Evolutionary conservation across 2,113 vertebrate genomes (phyloP).

Genomic region (Phaethornis superciliosus): DNA sequence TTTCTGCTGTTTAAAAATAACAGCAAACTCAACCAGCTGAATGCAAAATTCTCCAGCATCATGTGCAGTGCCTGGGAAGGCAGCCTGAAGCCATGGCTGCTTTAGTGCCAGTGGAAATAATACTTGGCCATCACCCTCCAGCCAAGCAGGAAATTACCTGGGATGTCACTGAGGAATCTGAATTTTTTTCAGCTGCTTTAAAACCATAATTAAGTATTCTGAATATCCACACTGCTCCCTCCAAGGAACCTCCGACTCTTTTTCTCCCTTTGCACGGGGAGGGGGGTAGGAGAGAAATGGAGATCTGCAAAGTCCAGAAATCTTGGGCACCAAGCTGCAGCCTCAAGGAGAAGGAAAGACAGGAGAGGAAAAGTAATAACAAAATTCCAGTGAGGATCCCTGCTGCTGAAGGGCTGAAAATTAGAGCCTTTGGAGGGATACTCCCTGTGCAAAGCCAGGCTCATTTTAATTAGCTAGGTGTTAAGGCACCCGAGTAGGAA

Average conservation of each 20-base stretch:
- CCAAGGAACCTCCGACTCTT: neutral
- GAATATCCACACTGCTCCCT: neutral
- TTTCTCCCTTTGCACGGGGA: neutral
- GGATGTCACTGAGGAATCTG: neutral
- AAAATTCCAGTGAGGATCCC: neutral
- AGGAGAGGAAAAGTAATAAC: neutral
- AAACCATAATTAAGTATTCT: neutral
- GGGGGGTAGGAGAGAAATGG: neutral
- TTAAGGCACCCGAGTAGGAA: neutral
- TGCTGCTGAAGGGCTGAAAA: conserved; percentile 23
- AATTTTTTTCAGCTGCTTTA: neutral
- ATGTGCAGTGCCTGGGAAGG: neutral
- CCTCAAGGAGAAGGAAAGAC: neutral
- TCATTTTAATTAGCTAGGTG: conserved; percentile 39
- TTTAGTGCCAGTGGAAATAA: neutral
- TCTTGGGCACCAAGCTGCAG: neutral
- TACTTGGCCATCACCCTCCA: neutral
- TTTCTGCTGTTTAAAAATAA: neutral
- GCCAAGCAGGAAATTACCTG: neutral
- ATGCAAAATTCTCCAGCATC: neutral
- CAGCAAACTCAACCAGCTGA: neutral
- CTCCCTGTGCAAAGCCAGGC: neutral
- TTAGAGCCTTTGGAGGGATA: neutral
- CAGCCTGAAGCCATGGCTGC: neutral
- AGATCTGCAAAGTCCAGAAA: neutral